These are phyloP conservation scores for Drosophila nigrodunni DNA, from an alignment of 1,140 invertebrate genomes.

Conservation along the genomic window DNA sequence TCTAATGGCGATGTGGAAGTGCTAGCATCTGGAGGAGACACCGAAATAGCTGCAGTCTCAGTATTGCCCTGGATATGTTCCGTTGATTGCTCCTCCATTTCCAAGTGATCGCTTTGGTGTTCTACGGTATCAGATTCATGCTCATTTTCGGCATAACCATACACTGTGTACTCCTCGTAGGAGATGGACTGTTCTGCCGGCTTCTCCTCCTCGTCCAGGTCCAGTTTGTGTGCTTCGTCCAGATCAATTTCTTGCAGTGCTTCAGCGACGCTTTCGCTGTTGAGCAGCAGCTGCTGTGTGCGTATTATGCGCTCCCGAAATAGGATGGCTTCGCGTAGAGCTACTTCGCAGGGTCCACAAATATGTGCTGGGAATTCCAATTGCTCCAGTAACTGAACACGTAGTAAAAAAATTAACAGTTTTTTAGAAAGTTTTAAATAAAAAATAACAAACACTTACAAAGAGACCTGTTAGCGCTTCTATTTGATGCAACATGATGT, in stretches of 20 bases:
- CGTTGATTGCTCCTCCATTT: background rate
- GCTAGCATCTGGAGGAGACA: background rate
- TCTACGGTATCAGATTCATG: background rate
- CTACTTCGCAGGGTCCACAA: constrained; percentile 62
- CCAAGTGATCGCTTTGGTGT: background rate
- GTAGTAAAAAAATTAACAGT: background rate
- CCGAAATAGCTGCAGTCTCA: background rate
- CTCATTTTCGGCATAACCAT: background rate
- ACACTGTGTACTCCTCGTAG: constrained; percentile 10
- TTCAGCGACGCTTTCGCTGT: constrained; percentile 3
- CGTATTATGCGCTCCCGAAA: constrained; percentile 61
- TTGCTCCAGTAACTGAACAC: constrained; percentile 38
- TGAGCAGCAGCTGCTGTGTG: constrained; percentile 55
- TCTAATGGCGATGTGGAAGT: background rate
- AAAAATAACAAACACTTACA: constrained; percentile 37
- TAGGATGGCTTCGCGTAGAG: constrained; percentile 48
- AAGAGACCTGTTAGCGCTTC: constrained; percentile 61
- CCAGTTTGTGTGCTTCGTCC: constrained; percentile 19
- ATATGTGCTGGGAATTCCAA: constrained; percentile 48
- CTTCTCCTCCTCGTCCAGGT: constrained; percentile 9
- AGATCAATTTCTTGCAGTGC: constrained; percentile 35
- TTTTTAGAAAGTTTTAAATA: background rate
- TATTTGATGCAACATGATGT: constrained; percentile 63
- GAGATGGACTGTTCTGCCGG: background rate
- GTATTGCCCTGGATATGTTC: background rate